phyloP scores from a whole-genome alignment of 2,888 invertebrate genomes.

The Ephialtes manifestator region DNA sequence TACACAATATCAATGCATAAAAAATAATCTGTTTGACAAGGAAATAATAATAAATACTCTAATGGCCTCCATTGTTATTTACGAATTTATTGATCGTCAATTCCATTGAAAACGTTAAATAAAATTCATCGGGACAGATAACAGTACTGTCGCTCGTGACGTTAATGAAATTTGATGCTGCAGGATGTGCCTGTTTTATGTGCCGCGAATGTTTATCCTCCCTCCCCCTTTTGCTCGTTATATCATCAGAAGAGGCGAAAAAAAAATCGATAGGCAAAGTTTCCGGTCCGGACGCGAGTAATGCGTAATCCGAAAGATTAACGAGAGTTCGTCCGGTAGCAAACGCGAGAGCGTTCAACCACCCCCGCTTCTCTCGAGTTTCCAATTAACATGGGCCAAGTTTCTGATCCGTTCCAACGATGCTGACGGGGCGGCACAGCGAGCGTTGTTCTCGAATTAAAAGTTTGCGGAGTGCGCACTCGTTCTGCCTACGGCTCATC shows the following conservation, averaged over 20 bases:
- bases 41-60: neutral
- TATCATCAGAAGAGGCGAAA: slow-evolving; percentile 26
- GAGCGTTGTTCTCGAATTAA: slow-evolving; percentile 67
- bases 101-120: slow-evolving; percentile 15
- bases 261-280: slow-evolving; percentile 70
- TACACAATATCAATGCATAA: neutral
- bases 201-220: slow-evolving; percentile 38
- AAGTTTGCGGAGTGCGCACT: slow-evolving; percentile 52
- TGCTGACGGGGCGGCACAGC: slow-evolving; percentile 58
- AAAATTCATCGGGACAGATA: slow-evolving; percentile 17
- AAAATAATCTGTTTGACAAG: neutral
- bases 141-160: neutral
- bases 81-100: neutral
- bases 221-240: slow-evolving; percentile 53
- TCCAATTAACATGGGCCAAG: slow-evolving; percentile 70
- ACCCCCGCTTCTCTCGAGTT: slow-evolving; percentile 25
- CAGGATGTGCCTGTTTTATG: slow-evolving; percentile 35
- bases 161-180: slow-evolving; percentile 54
- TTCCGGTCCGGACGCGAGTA: slow-evolving; percentile 70
- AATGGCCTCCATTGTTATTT: neutral
- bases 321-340: slow-evolving; percentile 68
- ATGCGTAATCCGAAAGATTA: slow-evolving; percentile 74
- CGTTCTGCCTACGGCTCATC: slow-evolving; percentile 47
- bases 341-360: slow-evolving; percentile 18
- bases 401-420: slow-evolving; percentile 72